Evolutionary conservation across 1,140 invertebrate genomes (phyloP), one percentile per base, ranked within the genome.

Genomic region (Neodiprion lecontei): DNA sequence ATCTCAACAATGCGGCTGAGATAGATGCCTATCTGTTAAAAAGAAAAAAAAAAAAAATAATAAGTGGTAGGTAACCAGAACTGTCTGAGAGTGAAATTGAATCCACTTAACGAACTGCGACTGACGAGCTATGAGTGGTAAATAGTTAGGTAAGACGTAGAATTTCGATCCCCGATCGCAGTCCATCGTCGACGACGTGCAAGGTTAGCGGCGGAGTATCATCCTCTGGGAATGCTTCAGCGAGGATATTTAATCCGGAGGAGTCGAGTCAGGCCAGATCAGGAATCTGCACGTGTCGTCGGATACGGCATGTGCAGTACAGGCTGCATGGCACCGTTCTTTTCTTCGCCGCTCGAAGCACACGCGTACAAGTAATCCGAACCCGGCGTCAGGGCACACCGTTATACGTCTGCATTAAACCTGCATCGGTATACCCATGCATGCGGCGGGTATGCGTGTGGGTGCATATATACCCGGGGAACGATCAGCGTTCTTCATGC

Each of bases 331-430:
- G 53, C 53, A 61, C 53, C 53, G 53, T 14, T 61, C 53, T 61
- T 61, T 61, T 61, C 11, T 61, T 61, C n/a, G 9, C n/a, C 81
- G 79, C 77, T 75, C 70, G 67, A 78, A 72, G 21, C 79, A 79
- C 82, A 81, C 82, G 79, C 80, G 82, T 77, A 74, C 67, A 21
- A 67, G 81, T 79, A 82, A 83, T 76, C 53, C 75, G 79, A 83
- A 79, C 72, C 47, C 67, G 69, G 68, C 74, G 48, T 17, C 72
- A 66, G 69, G 73, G 72, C 72, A 75, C 75, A 74, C 72, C 71
- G 48, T 72, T 74, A 71, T 65, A 61, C 53, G n/a, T 61, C 53
- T 61, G 53, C 53, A 61, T 61, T 61, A 61, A 61, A 61, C 53
- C 11, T 61, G n/a, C 53, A 9, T 40, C 28, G 5, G 28, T 40